Evolutionary conservation across 2,888 invertebrate species (phyloP).

Genomic region (Liodrosophila aerea): DNA sequence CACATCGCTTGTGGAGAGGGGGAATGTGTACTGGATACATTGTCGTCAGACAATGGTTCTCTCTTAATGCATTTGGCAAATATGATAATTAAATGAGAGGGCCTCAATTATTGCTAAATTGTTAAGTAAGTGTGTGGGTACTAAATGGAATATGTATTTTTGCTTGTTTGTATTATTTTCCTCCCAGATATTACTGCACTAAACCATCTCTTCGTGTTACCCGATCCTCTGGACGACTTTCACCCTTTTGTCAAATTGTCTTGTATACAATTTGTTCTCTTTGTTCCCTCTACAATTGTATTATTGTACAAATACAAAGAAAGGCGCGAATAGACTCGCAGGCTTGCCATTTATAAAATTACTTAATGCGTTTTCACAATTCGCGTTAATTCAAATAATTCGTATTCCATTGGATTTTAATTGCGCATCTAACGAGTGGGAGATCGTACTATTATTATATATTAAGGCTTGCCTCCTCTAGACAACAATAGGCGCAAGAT

Average conservation of each 20-base stretch:
- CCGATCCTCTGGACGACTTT: not conserved
- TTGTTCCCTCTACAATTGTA: conserved; percentile 53
- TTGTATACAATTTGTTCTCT: conserved; percentile 14
- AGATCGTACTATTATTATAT: no score
- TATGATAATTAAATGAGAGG: conserved; percentile 13
- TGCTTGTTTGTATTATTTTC: no score
- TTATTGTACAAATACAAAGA: conserved; percentile 15
- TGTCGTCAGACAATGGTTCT: conserved; percentile 17
- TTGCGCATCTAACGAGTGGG: no score
- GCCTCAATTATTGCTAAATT: conserved; percentile 18
- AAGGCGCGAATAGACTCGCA: not conserved
- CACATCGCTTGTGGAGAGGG: not conserved
- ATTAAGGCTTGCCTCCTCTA: no score
- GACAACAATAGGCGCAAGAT: no score
- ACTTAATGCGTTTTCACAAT: conserved; percentile 5
- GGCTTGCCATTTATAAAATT: conserved; percentile 24
- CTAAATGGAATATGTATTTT: no score
- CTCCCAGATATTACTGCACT: no score
- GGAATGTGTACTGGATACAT: conserved; percentile 25
- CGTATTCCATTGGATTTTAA: no score
- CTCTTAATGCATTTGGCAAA: conserved; percentile 24
- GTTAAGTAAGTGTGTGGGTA: not conserved
- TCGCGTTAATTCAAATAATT: conserved; percentile 8
- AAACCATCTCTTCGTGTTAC: no score
- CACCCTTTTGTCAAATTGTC: not conserved